phyloP scores from a whole-genome alignment of 2,888 invertebrate genomes.

The Ichneumon xanthorius region DNA sequence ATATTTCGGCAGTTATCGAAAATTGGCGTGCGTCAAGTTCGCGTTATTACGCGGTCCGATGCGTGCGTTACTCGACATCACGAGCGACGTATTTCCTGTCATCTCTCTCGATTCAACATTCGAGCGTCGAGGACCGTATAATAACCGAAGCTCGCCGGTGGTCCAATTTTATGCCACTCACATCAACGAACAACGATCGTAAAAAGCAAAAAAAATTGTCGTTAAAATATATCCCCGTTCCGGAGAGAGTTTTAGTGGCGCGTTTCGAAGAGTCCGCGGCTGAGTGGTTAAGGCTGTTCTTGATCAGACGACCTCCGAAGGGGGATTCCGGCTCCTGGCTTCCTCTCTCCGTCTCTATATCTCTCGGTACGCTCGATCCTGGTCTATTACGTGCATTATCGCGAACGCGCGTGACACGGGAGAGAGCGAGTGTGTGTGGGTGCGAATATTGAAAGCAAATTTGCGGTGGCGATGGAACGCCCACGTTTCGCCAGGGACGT shows the following conservation, averaged over 20 bases:
- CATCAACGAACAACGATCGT: constrained; percentile 20
- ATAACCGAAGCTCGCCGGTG: background rate
- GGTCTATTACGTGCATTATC: constrained; percentile 25
- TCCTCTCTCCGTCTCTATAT: constrained; percentile 1
- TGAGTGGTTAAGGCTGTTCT: constrained; percentile 35
- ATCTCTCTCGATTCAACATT: constrained; percentile 24
- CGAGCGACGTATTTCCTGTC: constrained; percentile 17
- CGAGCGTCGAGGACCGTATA: constrained; percentile 25
- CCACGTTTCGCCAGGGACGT: background rate
- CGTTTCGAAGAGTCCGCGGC: constrained; percentile 32
- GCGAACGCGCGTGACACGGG: background rate
- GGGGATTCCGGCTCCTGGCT: background rate
- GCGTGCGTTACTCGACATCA: constrained; percentile 20
- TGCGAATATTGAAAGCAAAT: constrained; percentile 46
- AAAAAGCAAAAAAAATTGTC: constrained; percentile 18
- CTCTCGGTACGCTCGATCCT: constrained; percentile 4
- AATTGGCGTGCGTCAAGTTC: constrained; percentile 22
- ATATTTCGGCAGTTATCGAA: constrained; percentile 17
- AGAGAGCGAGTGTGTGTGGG: constrained; percentile 7
- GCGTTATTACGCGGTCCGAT: constrained; percentile 30
- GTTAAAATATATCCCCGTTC: constrained; percentile 29
- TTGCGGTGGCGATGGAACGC: constrained; percentile 13
- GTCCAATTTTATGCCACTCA: constrained; percentile 38
- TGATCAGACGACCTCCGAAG: constrained; percentile 19
- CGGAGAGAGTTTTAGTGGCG: constrained; percentile 31